Percentiles rank a stretch among this genome's conserved stretches.
phyloP scores from a whole-genome alignment of 30 jellyfish, hydroid and myxozoan species.

The Aurelia aurita complex sp. Pacific region DNA sequence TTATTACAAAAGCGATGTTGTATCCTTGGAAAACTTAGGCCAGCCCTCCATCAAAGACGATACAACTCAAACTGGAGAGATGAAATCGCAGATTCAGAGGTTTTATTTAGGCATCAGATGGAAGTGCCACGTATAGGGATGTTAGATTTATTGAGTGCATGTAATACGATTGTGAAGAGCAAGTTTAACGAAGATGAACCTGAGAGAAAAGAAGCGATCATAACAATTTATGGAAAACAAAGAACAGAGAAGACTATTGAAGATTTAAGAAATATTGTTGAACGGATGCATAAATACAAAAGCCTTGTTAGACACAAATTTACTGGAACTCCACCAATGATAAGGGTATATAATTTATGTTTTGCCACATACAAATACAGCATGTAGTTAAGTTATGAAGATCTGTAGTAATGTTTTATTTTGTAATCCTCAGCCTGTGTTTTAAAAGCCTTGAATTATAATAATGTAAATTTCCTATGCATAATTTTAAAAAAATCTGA shows the following conservation, averaged over 20 bases:
- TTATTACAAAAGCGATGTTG: background rate
- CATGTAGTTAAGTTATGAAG: too few relatives aligned
- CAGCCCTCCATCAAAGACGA: slow-evolving; percentile 2
- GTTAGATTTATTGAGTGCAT: slow-evolving; percentile 40
- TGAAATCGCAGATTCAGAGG: slow-evolving; percentile 39
- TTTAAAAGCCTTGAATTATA: too few relatives aligned
- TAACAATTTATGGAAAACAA: slow-evolving; percentile 46
- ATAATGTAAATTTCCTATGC: too few relatives aligned
- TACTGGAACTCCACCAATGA: slow-evolving; percentile 53
- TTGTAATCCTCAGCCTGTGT: too few relatives aligned
- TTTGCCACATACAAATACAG: too few relatives aligned
- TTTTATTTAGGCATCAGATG: slow-evolving; percentile 25
- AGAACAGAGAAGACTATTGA: slow-evolving; percentile 13
- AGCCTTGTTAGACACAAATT: slow-evolving; percentile 36
- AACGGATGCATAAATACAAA: slow-evolving; percentile 35
- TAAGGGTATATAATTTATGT: slow-evolving; percentile 7
- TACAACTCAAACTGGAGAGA: slow-evolving; percentile 39
- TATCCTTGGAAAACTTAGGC: background rate
- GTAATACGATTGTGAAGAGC: slow-evolving; percentile 44
- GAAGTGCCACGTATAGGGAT: slow-evolving; percentile 55
- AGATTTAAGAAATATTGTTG: slow-evolving; percentile 31
- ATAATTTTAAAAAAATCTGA: too few relatives aligned
- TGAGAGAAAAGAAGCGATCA: slow-evolving; percentile 19
- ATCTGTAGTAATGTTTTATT: too few relatives aligned
- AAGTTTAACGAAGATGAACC: slow-evolving; percentile 40